Percentiles rank a stretch among this genome's conserved stretches.
Conservation (phyloP, 2,888 invertebrate species). For the Parthenolecanium corni region DNA sequence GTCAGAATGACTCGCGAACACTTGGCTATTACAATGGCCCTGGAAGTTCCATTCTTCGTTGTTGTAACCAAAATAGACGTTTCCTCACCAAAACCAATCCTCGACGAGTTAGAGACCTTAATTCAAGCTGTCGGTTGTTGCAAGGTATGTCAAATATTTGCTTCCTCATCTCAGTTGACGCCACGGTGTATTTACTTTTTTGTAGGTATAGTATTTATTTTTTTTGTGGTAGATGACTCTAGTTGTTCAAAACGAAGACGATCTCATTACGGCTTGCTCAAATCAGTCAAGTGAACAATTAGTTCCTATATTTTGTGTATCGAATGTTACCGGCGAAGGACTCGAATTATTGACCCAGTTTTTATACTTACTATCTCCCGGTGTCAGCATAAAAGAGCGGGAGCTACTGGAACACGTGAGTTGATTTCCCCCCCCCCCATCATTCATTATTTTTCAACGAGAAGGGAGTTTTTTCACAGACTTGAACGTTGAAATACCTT, state of each 20-base stretch:
- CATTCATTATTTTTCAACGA: too few relatives aligned
- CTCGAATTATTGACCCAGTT: constrained; percentile 72
- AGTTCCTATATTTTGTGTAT: constrained; percentile 75
- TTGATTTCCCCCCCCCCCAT: neutral
- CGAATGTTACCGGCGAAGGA: constrained; percentile 79
- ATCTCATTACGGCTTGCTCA: constrained; percentile 62
- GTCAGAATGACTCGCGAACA: constrained; percentile 82
- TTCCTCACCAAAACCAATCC: constrained; percentile 47
- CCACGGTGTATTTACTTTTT: too few relatives aligned
- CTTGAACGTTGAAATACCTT: neutral
- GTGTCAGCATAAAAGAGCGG: constrained; percentile 50
- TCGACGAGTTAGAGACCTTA: constrained; percentile 47
- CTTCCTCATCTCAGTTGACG: too few relatives aligned
- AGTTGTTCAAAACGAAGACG: constrained; percentile 54
- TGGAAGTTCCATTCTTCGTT: constrained; percentile 81
- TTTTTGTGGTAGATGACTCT: constrained; percentile 46
- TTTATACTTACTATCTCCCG: constrained; percentile 68
- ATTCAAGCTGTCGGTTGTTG: constrained; percentile 55
- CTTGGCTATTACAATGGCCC: constrained; percentile 64
- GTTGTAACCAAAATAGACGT: constrained; percentile 90
- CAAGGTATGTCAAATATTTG: constrained; percentile 36
- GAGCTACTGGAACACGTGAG: constrained; percentile 55
- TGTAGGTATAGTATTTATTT: neutral
- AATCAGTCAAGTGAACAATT: constrained; percentile 52
- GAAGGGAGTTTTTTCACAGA: neutral